Percentiles rank a stretch among this genome's conserved stretches.
phyloP scores from a whole-genome alignment of 2,113 vertebrate genomes.

The Protobothrops mucrosquamatus region DNA sequence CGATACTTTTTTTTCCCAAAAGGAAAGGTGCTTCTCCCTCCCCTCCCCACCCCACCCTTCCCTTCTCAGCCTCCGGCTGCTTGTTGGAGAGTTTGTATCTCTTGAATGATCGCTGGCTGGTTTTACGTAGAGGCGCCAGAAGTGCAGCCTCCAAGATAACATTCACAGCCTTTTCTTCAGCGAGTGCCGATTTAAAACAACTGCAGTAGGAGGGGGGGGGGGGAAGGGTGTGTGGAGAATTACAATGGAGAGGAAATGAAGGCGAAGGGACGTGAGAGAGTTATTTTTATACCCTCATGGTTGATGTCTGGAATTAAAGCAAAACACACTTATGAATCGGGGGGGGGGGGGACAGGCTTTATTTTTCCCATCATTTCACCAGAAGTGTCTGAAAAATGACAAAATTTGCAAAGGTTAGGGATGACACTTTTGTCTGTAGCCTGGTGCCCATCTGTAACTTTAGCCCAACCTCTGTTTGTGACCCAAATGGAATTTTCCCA shows the following conservation, averaged over 20 bases:
- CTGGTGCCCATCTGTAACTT: neutral
- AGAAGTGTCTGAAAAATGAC: neutral
- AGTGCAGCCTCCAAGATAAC: constrained; percentile 1
- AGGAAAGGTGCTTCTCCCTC: neutral
- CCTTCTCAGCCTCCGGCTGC: neutral
- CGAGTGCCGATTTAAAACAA: constrained; percentile 15
- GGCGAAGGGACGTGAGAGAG: neutral
- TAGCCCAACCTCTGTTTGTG: neutral
- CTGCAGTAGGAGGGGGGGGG: constrained; percentile 5
- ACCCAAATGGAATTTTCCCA: neutral
- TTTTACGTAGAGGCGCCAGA: constrained; percentile 22
- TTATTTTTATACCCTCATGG: neutral
- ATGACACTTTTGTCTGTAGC: neutral
- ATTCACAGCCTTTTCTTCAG: constrained; percentile 30
- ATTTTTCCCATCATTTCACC: neutral
- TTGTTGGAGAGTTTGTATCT: constrained; percentile 6
- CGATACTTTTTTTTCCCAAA: constrained; percentile 35
- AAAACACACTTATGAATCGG: constrained; percentile 10
- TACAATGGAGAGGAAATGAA: neutral
- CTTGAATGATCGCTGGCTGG: neutral
- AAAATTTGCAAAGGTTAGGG: neutral
- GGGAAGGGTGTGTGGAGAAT: neutral
- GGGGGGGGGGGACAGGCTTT: constrained; percentile 25
- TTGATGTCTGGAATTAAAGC: constrained; percentile 14
- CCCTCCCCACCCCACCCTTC: neutral